phyloP scores from a whole-genome alignment of 2,113 vertebrate genomes.

The Pedionomus torquatus region DNA sequence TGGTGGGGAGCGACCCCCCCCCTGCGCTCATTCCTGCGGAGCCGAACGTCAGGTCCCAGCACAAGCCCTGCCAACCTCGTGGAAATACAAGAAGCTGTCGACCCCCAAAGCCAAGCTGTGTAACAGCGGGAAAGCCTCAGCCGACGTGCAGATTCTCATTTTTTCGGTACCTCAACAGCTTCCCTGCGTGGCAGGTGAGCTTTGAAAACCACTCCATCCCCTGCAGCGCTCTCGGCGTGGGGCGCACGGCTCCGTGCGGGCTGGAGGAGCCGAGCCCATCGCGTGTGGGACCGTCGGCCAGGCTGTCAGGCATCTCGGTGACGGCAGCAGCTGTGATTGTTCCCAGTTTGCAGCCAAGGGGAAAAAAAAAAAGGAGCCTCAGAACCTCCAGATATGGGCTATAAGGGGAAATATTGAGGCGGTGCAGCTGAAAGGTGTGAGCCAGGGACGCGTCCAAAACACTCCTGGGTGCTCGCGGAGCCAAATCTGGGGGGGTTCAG shows the following conservation, averaged over 20 bases:
- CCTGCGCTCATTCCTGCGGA: fast-evolving
- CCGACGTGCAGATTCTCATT: background rate
- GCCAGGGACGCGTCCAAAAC: background rate
- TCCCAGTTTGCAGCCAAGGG: background rate
- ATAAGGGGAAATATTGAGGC: background rate
- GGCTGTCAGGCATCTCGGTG: background rate
- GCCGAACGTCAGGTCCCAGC: background rate
- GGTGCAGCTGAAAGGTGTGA: background rate
- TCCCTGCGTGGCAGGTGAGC: background rate
- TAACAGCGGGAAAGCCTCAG: background rate
- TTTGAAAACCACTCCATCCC: background rate
- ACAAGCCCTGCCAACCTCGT: background rate
- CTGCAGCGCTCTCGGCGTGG: background rate
- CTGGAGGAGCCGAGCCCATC: background rate
- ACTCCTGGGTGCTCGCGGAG: background rate
- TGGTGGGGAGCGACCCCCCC: background rate
- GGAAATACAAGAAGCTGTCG: background rate
- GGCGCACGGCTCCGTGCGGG: fast-evolving
- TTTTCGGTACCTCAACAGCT: background rate
- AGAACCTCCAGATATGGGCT: background rate
- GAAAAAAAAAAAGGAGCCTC: background rate
- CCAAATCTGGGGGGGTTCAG: background rate
- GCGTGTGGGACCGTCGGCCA: fast-evolving
- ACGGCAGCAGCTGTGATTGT: background rate
- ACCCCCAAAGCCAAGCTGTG: background rate